phyloP scores from a whole-genome alignment of 35 echinoderm and acorn worm species.

The Lytechinus variegatus region DNA sequence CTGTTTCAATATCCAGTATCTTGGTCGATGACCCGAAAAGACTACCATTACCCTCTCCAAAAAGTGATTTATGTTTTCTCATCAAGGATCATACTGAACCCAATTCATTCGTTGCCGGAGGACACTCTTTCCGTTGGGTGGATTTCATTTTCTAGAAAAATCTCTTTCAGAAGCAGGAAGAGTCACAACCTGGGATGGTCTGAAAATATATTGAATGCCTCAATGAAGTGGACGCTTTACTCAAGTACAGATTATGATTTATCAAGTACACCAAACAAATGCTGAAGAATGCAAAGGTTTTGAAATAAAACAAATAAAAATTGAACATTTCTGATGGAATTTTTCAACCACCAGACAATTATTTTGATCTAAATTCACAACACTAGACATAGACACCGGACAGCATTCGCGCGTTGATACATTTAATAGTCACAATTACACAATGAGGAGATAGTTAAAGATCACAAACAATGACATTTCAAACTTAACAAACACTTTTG shows the following conservation, averaged over 20 bases:
- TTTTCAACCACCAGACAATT: no score
- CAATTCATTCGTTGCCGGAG: background rate
- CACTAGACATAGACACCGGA: no score
- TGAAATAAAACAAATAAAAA: no score
- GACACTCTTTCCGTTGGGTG: background rate
- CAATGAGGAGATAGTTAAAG: no score
- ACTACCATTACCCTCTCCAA: background rate
- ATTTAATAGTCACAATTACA: no score
- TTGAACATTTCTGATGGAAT: no score
- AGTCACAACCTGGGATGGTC: background rate
- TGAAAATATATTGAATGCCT: background rate
- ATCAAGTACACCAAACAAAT: background rate
- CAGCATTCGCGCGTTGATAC: no score
- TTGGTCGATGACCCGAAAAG: constrained; percentile 17
- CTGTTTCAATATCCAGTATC: background rate
- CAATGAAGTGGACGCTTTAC: background rate
- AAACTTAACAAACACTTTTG: no score
- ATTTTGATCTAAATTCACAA: no score
- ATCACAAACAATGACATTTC: no score
- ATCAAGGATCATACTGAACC: background rate
- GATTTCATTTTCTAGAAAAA: background rate
- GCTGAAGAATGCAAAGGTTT: no score
- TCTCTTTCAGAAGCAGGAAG: background rate
- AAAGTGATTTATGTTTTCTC: constrained; percentile 6
- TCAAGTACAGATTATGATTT: background rate